phyloP scores from a whole-genome alignment of 2,888 invertebrate species.

The Drosophila tanythrix region DNA sequence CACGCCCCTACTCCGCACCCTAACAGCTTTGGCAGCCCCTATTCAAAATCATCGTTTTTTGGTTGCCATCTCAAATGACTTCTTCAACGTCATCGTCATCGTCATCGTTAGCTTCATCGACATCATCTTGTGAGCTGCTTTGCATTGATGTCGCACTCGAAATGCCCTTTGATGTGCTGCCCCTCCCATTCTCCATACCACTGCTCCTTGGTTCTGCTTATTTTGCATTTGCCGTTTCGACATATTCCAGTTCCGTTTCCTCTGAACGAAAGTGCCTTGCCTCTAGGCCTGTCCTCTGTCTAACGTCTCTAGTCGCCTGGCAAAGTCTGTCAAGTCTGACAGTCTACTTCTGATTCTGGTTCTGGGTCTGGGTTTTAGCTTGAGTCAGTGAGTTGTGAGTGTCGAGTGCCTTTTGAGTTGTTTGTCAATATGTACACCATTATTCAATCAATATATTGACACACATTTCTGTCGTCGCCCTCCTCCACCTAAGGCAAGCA shows the following conservation, averaged over 20 bases:
- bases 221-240: conserved; percentile 69
- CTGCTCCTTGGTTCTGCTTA: conserved; percentile 2
- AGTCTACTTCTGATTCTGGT: conserved; percentile 13
- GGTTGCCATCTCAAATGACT: conserved; percentile 21
- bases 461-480: conserved; percentile 67
- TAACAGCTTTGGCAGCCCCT: conserved; percentile 15
- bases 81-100: conserved; percentile 24
- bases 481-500: neutral
- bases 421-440: conserved; percentile 80
- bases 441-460: conserved; percentile 81
- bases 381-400: conserved; percentile 32
- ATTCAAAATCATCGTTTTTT: conserved; percentile 25
- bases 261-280: conserved; percentile 16
- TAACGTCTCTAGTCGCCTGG: conserved; percentile 31
- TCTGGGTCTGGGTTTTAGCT: conserved; percentile 4
- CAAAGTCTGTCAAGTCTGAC: conserved; percentile 22
- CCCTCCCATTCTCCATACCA: neutral
- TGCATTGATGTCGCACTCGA: conserved; percentile 73
- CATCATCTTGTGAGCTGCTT: conserved; percentile 58
- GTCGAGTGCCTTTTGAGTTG: conserved; percentile 78
- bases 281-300: conserved; percentile 34
- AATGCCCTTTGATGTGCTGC: conserved; percentile 70
- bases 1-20: conserved; percentile 23
- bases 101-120: conserved; percentile 12
- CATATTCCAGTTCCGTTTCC: conserved; percentile 60